Evolutionary conservation across 2,797 vertebrate species (phyloP).

Genomic region (Limosa lapponica): DNA sequence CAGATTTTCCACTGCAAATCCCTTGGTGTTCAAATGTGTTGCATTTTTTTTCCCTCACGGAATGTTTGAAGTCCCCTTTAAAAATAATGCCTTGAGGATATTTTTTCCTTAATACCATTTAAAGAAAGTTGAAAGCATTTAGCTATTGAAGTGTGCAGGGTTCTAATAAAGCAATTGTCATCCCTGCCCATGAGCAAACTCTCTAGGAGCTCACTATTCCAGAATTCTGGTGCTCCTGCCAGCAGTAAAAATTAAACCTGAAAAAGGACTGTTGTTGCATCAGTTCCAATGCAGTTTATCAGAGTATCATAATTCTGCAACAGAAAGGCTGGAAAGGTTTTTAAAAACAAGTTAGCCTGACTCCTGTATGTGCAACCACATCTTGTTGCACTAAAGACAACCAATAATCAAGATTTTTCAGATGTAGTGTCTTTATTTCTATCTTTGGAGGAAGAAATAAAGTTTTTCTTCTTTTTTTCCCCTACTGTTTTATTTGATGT

Average conservation of each 20-base stretch:
- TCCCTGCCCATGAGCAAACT: conserved; percentile 48
- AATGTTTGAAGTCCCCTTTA: conserved; percentile 79
- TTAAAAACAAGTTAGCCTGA: background rate
- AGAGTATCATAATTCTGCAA: conserved; percentile 5
- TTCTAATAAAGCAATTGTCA: conserved; percentile 77
- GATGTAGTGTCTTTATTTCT: conserved; percentile 6
- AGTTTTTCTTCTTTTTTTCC: background rate
- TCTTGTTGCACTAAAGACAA: conserved; percentile 19
- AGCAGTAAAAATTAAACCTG: conserved; percentile 34
- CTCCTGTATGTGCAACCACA: conserved; percentile 34
- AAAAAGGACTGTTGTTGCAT: conserved; percentile 10
- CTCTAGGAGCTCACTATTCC: conserved; percentile 29
- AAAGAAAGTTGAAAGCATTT: conserved; percentile 81
- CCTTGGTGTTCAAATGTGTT: conserved; percentile 70
- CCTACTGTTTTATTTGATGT: conserved; percentile 68
- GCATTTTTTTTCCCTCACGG: conserved; percentile 35
- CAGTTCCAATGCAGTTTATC: background rate
- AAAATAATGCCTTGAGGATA: conserved; percentile 81
- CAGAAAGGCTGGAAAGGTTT: conserved; percentile 2
- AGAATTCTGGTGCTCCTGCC: conserved; percentile 16
- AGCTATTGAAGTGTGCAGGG: conserved; percentile 68
- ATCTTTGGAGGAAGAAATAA: conserved; percentile 53
- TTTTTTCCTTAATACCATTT: conserved; percentile 78
- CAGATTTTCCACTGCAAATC: conserved; percentile 61
- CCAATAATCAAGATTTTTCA: conserved; percentile 53